phyloP scores from a whole-genome alignment of 2,113 vertebrate species.

The Platysternon megacephalum region DNA sequence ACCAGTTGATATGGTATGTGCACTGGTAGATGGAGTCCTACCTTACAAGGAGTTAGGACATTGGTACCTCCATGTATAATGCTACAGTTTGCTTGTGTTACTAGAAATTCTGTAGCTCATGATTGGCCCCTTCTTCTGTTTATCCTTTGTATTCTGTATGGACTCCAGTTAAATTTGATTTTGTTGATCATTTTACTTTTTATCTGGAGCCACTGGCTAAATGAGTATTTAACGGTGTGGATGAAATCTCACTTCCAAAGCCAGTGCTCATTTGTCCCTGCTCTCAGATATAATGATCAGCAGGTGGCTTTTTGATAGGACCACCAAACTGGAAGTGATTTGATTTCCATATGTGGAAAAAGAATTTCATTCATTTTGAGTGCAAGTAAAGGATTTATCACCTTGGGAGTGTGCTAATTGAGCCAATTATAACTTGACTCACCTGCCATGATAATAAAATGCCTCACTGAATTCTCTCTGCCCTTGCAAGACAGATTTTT shows the following conservation, averaged over 20 bases:
- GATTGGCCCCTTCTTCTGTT: neutral
- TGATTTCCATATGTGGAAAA: neutral
- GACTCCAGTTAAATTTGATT: accelerated
- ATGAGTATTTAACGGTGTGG: neutral
- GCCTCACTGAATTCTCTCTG: conserved; percentile 4
- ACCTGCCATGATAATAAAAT: neutral
- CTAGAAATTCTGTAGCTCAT: neutral
- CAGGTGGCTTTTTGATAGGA: neutral
- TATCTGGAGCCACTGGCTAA: neutral
- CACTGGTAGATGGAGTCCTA: neutral
- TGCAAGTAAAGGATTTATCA: conserved; percentile 6
- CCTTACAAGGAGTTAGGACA: neutral
- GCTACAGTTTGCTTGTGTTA: neutral
- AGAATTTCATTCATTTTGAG: neutral
- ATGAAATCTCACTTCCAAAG: neutral
- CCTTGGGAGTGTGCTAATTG: neutral
- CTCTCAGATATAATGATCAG: neutral
- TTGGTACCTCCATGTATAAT: neutral
- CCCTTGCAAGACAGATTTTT: neutral
- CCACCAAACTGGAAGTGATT: neutral
- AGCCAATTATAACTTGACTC: conserved; percentile 8
- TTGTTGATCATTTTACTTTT: neutral
- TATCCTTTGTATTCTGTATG: neutral
- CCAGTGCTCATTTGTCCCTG: neutral
- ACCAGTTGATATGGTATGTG: neutral